Evolutionary conservation across 1,140 invertebrate genomes (phyloP).

Genomic region (Pseudomyrmex sp.): DNA sequence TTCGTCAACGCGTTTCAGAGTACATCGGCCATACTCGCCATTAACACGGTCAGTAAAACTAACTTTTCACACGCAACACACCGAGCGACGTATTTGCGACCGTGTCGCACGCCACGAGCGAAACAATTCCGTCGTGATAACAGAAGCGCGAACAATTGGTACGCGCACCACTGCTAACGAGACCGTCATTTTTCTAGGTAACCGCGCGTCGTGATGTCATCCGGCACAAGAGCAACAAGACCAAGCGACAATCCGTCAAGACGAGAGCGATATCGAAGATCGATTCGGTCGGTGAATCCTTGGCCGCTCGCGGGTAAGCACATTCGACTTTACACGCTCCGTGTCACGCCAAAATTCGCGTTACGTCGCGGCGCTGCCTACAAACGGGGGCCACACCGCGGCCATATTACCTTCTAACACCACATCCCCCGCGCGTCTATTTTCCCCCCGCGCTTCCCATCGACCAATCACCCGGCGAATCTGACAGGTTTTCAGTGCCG

Average conservation of each 20-base stretch:
- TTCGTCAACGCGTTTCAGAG: constrained; percentile 65
- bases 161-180: constrained; percentile 41
- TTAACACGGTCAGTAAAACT: constrained; percentile 73
- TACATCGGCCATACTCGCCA: constrained; percentile 53
- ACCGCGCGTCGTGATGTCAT: constrained; percentile 55
- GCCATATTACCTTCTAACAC: constrained; percentile 79
- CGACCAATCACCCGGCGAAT: constrained; percentile 62
- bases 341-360: constrained; percentile 51
- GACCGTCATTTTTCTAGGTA: constrained; percentile 61
- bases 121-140: neutral
- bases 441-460: too few relatives aligned
- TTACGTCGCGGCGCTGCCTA: constrained; percentile 70
- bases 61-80: constrained; percentile 41
- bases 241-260: neutral
- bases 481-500: constrained; percentile 71
- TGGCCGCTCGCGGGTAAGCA: constrained; percentile 63
- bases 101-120: neutral
- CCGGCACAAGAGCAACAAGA: constrained; percentile 57
- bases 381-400: constrained; percentile 73
- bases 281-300: constrained; percentile 17
- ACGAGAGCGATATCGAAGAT: neutral
- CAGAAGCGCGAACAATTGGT: neutral
- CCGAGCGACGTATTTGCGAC: constrained; percentile 22
- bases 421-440: constrained; percentile 47
- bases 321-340: neutral